Evolutionary conservation across 2,113 vertebrate species (phyloP), one percentile per base, ranked within the genome.

Genomic region (Leucosticte australis): DNA sequence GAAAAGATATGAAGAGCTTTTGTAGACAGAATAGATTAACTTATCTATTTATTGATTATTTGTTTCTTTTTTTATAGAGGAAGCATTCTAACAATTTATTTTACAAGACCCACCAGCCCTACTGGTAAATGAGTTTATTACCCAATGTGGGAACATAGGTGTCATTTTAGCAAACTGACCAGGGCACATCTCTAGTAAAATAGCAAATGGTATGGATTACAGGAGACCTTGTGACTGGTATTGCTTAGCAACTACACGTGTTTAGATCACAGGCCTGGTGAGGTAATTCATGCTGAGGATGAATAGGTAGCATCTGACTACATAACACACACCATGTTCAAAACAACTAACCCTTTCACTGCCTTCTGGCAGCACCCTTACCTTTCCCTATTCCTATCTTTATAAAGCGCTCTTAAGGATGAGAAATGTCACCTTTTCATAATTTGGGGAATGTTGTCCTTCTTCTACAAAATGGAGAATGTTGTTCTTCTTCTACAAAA

Each of bases 261-360:
- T 87, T 92, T 95, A 76, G 62, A 49, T 92, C 87, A 90, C 83
- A 92, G 59, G 52, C 53, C 65, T 83, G 71, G 35, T 92, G 79
- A 80, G 50, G 41, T 84, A 95, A 95, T 89, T 89, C 37, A 35
- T 73, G 59, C 57, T 87, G 71, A 24, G 46, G 46, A 55, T 83
- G 75, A 87, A 69, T 60, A 81, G 49, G 55, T 73, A 69, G 64
- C 39, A 53, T 92, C 41, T 83, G 79, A 67, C 75, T 52, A 47
- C 27, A 3, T 59, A 84, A 56, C 33, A 50, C 0, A 9, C 23
- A 56, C 37, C 11, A 52, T 21, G 20, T 52, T 76, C 59, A 39
- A 76, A 92, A 30, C 50, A 65, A 12, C 22, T 89, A 81, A 91
- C 69, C 41, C n/a, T 47, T 84, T 64, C 41, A 8, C n/a, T 92